These are phyloP conservation scores for Corythaeola cristata DNA, from an alignment of 2,113 vertebrate genomes.

Conservation along the genomic window DNA sequence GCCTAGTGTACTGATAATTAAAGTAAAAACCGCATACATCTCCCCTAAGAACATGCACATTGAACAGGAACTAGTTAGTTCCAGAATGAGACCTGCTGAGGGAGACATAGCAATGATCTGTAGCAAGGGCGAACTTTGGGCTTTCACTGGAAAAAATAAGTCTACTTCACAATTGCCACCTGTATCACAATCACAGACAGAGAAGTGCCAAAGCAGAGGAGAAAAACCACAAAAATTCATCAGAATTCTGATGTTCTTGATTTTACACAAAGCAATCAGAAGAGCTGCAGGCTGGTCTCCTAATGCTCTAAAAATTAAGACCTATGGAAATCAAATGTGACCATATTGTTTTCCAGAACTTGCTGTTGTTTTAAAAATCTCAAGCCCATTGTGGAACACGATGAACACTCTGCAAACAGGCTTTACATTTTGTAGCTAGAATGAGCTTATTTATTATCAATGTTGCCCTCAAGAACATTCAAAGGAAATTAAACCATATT, in stretches of 20 bases:
- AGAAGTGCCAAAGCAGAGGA: not conserved
- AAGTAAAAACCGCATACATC: not conserved
- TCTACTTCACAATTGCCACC: not conserved
- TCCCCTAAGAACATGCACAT: not conserved
- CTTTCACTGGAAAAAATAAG: not conserved
- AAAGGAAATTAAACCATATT: not conserved
- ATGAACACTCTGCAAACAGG: not conserved
- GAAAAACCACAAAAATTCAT: not conserved
- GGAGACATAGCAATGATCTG: not conserved
- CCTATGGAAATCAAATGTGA: not conserved
- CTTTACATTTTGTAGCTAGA: not conserved
- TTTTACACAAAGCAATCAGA: constrained; percentile 12
- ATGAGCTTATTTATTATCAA: not conserved
- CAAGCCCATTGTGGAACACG: not conserved
- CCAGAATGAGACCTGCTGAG: constrained; percentile 14
- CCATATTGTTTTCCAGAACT: constrained; percentile 6
- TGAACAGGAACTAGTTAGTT: not conserved
- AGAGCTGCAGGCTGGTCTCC: constrained; percentile 42
- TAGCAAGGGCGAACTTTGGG: not conserved
- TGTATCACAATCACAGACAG: not conserved
- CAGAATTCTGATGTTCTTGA: constrained; percentile 12
- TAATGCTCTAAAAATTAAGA: constrained; percentile 55
- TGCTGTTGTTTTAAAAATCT: not conserved
- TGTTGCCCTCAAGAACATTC: constrained; percentile 1
- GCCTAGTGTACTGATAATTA: constrained; percentile 22